Conservation (phyloP, 2,113 vertebrate species). For the Phalacrocorax brasilianus region DNA sequence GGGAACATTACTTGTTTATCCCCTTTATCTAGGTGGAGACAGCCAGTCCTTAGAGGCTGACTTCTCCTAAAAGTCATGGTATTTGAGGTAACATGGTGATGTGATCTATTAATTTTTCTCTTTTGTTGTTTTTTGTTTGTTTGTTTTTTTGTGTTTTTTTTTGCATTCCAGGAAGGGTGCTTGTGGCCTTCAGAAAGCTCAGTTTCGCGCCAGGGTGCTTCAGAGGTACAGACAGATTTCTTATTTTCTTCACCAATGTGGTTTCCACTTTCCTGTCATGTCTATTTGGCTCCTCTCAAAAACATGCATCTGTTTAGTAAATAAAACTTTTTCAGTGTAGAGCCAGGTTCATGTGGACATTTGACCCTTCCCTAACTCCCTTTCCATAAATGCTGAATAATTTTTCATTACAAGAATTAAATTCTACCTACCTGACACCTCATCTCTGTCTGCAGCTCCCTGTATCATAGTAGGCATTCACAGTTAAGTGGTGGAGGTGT, state of each 20-base stretch:
- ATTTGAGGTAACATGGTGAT: not conserved
- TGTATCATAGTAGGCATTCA: not conserved
- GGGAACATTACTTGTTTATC: not conserved
- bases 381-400: not conserved
- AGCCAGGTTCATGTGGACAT: not conserved
- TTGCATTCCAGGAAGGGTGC: constrained; percentile 78
- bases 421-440: not conserved
- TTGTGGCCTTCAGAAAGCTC: constrained; percentile 84
- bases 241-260: not conserved
- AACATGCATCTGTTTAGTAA: not conserved
- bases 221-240: constrained; percentile 75
- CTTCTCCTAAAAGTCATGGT: not conserved
- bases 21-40: not conserved
- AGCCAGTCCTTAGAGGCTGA: not conserved
- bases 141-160: not conserved
- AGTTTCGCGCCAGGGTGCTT: constrained; percentile 72
- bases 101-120: constrained; percentile 21
- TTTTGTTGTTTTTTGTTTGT: not conserved
- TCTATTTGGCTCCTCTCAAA: not conserved
- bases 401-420: not conserved
- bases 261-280: not conserved
- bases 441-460: not conserved
- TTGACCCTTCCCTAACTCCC: not conserved
- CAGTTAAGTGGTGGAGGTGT: not conserved
- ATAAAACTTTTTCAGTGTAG: not conserved